A percentile compares a stretch with the other conserved stretches of the same genome.
Evolutionary conservation across 2,113 vertebrate genomes (phyloP).

Genomic region (Tor tambroides): DNA sequence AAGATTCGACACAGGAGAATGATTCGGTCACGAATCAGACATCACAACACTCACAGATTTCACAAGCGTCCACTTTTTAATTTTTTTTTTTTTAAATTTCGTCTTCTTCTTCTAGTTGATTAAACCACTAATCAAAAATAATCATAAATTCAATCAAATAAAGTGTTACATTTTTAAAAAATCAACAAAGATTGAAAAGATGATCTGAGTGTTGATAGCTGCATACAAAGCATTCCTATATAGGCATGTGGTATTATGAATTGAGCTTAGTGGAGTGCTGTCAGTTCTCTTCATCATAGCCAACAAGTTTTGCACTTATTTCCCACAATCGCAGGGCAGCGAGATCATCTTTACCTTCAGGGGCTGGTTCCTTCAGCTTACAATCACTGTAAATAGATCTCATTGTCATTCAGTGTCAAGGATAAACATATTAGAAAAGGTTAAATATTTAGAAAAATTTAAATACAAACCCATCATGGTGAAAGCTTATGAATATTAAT

Average conservation of each 20-base stretch:
- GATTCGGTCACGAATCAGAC: neutral
- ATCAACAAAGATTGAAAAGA: neutral
- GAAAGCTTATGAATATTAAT: neutral
- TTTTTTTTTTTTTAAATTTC: too few species aligned
- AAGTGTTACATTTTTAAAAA: neutral
- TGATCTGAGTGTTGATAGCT: conserved; percentile 6
- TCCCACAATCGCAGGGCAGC: conserved; percentile 60
- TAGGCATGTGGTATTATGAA: conserved; percentile 33
- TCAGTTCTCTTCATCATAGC: conserved; percentile 46
- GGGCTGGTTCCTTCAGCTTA: conserved; percentile 52
- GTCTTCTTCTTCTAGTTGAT: neutral
- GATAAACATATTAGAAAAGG: neutral
- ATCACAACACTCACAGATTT: neutral
- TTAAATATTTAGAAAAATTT: neutral
- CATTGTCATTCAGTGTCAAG: neutral
- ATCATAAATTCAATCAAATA: neutral
- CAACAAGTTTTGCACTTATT: conserved; percentile 59
- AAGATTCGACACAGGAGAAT: neutral
- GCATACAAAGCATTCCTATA: neutral
- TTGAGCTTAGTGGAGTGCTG: neutral
- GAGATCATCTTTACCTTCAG: conserved; percentile 59
- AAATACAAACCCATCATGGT: neutral
- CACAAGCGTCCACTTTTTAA: neutral
- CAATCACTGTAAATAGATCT: conserved; percentile 56
- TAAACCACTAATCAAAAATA: neutral